Evolutionary conservation across 2,888 invertebrate species (phyloP), one percentile per base, ranked within the genome.

Genomic region (Melieria crassipennis): DNA sequence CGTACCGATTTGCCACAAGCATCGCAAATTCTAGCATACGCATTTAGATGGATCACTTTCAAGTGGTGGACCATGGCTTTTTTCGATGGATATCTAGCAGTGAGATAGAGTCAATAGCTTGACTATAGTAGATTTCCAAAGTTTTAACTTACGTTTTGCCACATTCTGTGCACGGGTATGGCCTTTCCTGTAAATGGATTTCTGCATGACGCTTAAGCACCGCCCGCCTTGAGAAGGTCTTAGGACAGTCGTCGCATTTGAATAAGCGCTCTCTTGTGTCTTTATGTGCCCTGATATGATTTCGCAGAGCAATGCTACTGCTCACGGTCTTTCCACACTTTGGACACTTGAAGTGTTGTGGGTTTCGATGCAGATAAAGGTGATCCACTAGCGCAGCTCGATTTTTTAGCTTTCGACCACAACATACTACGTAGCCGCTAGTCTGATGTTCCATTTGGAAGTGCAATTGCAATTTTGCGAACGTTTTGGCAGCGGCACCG

Each of bases 1-100:
- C 82, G 78, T 56, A 86, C 79, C 1, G 83, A 81, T 72, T 84
- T 85, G 3, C 86, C 86, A 43, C 86, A 86, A 47, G 85, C 80
- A 48, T 85, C 84, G 74, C 86, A 86, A 11, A 85, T 80, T 75
- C 83, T 84, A 10, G 81, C 80, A 65, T 83, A 84, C 9, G 79
- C 79, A 62, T 84, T 81, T 46, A 84, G 74, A 69, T 86, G 85
- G 30, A 85, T 85, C 42, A 82, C 74, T 52, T 81, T 80, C 3
- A 81, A 75, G 62, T 85, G 85, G 43, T 82, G 82, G 55, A 79
- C 78, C 77, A 84, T 80, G 1, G 79, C 77, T 48, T n/a, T 11
- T 48, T 4, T 7, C 43, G 46, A 16, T 7, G n/a, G 7, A 42
- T 58, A 10, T 1, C 43, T 58, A 57, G 1, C 13, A 16, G 7